These are phyloP conservation scores for Microhierax caerulescens DNA, from an alignment of 2,797 vertebrate genomes.

Conservation along the genomic window DNA sequence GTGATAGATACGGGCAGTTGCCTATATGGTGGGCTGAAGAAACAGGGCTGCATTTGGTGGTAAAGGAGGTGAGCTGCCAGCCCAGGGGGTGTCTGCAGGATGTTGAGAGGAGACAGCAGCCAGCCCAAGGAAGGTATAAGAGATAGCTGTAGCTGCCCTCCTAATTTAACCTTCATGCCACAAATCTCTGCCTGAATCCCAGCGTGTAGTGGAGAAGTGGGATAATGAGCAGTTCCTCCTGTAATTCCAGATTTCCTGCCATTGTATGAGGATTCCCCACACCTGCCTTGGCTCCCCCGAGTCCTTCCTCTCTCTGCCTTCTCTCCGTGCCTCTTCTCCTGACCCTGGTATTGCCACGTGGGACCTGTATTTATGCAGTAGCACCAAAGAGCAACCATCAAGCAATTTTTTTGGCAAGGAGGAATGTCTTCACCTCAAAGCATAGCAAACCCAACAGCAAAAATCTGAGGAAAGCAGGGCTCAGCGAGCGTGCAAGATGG, in stretches of 20 bases:
- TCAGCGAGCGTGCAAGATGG: accelerated
- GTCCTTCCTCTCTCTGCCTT: neutral
- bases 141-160: neutral
- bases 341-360: neutral
- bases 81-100: neutral
- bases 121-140: neutral
- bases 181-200: neutral
- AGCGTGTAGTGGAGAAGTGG: neutral
- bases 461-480: accelerated
- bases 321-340: neutral
- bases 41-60: neutral
- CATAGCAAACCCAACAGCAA: neutral
- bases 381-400: neutral
- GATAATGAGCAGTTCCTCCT: neutral
- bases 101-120: neutral
- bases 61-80: neutral
- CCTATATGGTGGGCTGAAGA: neutral
- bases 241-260: neutral
- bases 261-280: neutral
- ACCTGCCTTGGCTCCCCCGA: neutral
- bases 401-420: neutral
- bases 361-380: neutral
- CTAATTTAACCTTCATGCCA: slow-evolving; percentile 2
- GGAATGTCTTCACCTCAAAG: neutral
- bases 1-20: neutral